These are phyloP conservation scores for Aleadryas rufinucha DNA, from an alignment of 2,113 vertebrate species.

Conservation along the genomic window DNA sequence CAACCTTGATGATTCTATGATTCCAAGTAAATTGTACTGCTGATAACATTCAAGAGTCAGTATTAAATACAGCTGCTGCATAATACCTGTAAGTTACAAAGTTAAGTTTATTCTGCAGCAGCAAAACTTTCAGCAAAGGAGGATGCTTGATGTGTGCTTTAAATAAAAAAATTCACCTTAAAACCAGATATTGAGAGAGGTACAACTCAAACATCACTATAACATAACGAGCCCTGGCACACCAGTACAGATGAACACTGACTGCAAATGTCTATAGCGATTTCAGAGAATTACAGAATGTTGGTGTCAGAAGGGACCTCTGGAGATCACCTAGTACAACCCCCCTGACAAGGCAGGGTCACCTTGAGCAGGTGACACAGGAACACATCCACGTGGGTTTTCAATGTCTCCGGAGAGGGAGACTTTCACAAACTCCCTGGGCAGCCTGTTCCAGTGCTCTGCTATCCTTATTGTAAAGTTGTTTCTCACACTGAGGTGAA, in stretches of 20 bases:
- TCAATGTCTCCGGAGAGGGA: neutral
- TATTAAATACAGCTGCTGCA: neutral
- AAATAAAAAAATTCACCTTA: neutral
- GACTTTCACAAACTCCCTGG: neutral
- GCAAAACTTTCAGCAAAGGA: neutral
- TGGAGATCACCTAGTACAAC: neutral
- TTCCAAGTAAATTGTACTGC: neutral
- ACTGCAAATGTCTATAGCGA: neutral
- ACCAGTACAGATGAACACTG: accelerated
- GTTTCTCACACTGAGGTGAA: neutral
- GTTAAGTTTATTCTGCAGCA: neutral
- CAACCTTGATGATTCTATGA: neutral
- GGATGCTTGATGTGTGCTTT: neutral
- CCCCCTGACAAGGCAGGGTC: neutral
- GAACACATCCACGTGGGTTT: neutral
- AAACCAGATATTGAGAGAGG: accelerated
- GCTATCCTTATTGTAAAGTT: neutral
- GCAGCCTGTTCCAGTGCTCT: neutral
- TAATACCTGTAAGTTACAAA: neutral
- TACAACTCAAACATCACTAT: accelerated
- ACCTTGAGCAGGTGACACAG: neutral
- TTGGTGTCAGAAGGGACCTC: neutral
- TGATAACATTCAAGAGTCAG: neutral
- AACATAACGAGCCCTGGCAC: accelerated
- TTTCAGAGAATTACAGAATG: neutral